Percentiles rank a stretch among this genome's conserved stretches.
phyloP scores from a whole-genome alignment of 2,888 invertebrate genomes.

The Zaprionus bogoriensis region DNA sequence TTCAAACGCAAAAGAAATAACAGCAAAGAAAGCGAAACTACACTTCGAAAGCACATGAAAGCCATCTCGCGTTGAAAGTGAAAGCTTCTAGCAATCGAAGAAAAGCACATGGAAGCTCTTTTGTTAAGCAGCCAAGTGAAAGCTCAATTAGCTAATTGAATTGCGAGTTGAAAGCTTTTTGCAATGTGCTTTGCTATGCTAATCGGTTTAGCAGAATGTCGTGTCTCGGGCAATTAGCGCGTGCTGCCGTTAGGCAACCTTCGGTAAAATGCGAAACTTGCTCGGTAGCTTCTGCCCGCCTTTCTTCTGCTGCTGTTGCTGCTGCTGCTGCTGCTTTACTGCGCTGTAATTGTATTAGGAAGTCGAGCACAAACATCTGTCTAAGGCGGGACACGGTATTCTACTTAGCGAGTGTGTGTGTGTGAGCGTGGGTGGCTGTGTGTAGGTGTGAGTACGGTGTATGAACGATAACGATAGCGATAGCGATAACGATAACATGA shows the following conservation, averaged over 20 bases:
- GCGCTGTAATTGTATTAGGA: conserved; percentile 15
- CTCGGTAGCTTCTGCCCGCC: not conserved
- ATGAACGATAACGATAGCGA: conserved; percentile 11
- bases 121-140: too few relatives aligned
- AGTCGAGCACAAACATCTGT: not conserved
- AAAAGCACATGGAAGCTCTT: too few relatives aligned
- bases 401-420: conserved; percentile 31
- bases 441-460: conserved; percentile 6
- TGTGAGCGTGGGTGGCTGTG: not conserved
- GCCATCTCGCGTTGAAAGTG: too few relatives aligned
- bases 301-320: not conserved
- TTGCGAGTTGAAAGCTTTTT: not conserved
- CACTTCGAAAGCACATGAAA: not conserved
- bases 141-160: conserved; percentile 1
- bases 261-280: not conserved
- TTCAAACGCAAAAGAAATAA: not conserved
- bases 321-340: too few relatives aligned
- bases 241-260: not conserved
- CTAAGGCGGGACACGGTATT: conserved; percentile 23
- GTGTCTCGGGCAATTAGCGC: not conserved
- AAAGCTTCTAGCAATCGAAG: not conserved
- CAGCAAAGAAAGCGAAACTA: not conserved
- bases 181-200: not conserved
- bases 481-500: conserved; percentile 1
- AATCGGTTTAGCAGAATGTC: not conserved